These are phyloP conservation scores for Helostoma temminkii DNA, from an alignment of 2,797 vertebrate genomes.

Conservation along the genomic window DNA sequence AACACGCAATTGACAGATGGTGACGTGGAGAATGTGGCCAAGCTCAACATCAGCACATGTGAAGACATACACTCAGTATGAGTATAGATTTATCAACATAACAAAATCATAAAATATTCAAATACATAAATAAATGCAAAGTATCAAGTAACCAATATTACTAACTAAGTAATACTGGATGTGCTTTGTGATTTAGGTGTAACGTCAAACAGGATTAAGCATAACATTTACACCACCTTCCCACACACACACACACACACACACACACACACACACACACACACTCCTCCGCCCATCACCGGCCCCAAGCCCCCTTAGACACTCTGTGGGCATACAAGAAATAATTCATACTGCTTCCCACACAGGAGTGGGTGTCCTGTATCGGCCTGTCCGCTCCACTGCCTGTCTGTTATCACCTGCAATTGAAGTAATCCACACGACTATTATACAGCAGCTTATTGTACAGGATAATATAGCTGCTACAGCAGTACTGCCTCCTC, in stretches of 20 bases:
- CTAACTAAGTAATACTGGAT: constrained; percentile 36
- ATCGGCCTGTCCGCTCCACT: constrained; percentile 86
- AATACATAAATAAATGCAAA: background rate
- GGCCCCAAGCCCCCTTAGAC: constrained; percentile 71
- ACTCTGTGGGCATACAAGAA: constrained; percentile 85
- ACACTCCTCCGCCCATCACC: constrained; percentile 42
- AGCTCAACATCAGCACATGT: constrained; percentile 2
- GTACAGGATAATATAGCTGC: constrained; percentile 86
- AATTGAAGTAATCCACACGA: constrained; percentile 90
- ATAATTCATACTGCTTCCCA: constrained; percentile 93
- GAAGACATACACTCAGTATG: background rate
- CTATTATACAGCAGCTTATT: constrained; percentile 88
- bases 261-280: background rate
- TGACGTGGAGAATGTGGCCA: background rate
- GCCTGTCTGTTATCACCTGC: constrained; percentile 92
- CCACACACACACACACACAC: background rate
- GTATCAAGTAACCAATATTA: constrained; percentile 13
- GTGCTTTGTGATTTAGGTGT: constrained; percentile 17
- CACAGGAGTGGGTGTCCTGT: constrained; percentile 90
- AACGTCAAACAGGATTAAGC: constrained; percentile 70
- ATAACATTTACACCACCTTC: constrained; percentile 46
- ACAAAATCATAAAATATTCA: background rate
- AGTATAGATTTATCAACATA: background rate
- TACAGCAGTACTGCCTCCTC: constrained; percentile 44
- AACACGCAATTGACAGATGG: constrained; percentile 24